These are phyloP conservation scores for Melanostigma gelatinosum DNA, from an alignment of 2,113 vertebrate genomes.

Conservation along the genomic window DNA sequence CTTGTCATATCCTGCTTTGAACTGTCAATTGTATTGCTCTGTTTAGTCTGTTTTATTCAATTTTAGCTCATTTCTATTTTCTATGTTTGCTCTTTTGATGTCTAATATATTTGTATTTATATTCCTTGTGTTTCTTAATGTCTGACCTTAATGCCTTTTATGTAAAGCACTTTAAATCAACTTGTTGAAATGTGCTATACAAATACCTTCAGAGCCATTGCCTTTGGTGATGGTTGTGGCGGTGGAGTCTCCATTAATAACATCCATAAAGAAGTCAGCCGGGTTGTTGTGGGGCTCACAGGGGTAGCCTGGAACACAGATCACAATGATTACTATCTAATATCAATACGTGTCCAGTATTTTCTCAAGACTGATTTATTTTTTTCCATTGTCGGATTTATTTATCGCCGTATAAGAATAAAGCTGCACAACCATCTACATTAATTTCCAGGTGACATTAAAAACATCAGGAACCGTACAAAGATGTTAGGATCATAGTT, in stretches of 20 bases:
- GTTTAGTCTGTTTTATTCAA: background rate
- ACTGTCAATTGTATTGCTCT: background rate
- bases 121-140: background rate
- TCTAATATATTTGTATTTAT: background rate
- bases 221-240: slow-evolving; percentile 76
- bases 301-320: slow-evolving; percentile 79
- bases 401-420: background rate
- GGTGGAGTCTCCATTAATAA: slow-evolving; percentile 91
- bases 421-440: background rate
- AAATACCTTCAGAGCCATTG: slow-evolving; percentile 76
- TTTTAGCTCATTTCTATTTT: background rate
- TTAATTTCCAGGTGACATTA: background rate
- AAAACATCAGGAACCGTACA: background rate
- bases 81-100: background rate
- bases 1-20: too few relatives aligned
- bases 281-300: slow-evolving; percentile 96
- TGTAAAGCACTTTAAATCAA: background rate
- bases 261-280: slow-evolving; percentile 94
- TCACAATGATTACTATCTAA: background rate
- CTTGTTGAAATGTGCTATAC: background rate
- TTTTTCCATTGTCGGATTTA: background rate
- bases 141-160: background rate
- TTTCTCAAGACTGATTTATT: background rate
- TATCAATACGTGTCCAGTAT: background rate
- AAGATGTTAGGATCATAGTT: background rate